A percentile compares a stretch with the other conserved stretches of the same genome.
phyloP scores from a whole-genome alignment of 1,140 invertebrate genomes.

The Conus ventricosus region DNA sequence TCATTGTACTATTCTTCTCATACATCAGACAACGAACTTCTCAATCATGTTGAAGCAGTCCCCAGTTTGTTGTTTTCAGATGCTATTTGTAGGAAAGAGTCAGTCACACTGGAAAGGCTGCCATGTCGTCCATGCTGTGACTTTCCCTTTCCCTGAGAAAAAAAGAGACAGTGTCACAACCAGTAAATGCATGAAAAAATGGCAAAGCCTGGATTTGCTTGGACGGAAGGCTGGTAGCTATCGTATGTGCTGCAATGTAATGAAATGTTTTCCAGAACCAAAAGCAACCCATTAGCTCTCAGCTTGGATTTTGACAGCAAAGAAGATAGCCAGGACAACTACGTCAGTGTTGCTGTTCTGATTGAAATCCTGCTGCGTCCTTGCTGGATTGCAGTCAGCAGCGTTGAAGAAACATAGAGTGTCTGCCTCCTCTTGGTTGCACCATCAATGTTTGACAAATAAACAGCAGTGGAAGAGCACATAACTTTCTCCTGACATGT shows the following conservation, averaged over 20 bases:
- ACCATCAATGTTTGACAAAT: conserved; percentile 8
- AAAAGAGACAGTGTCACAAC: background rate
- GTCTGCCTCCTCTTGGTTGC: conserved; percentile 19
- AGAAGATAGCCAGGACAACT: conserved; percentile 4
- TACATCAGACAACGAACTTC: too few species aligned
- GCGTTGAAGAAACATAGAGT: conserved; percentile 15
- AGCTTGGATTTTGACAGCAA: conserved; percentile 5
- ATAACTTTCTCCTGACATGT: conserved; percentile 5
- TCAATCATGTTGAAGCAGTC: too few species aligned
- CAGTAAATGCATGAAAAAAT: too few species aligned
- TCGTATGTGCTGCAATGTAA: background rate
- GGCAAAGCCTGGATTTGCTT: too few species aligned
- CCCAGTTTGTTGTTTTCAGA: too few species aligned
- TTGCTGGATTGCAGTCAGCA: conserved; percentile 3
- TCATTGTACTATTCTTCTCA: too few species aligned
- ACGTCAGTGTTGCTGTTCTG: conserved; percentile 4
- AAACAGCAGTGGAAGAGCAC: background rate
- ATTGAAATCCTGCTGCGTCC: background rate
- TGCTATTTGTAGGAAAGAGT: too few species aligned
- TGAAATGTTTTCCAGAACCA: conserved; percentile 11
- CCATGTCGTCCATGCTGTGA: too few species aligned
- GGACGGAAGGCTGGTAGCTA: too few species aligned
- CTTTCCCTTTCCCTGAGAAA: too few species aligned
- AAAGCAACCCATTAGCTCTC: conserved; percentile 13
- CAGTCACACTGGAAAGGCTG: too few species aligned